A percentile compares a stretch with the other conserved stretches of the same genome.
These are phyloP conservation scores for Clarias fuscus DNA, from an alignment of 2,797 vertebrate genomes.

Conservation along the genomic window DNA sequence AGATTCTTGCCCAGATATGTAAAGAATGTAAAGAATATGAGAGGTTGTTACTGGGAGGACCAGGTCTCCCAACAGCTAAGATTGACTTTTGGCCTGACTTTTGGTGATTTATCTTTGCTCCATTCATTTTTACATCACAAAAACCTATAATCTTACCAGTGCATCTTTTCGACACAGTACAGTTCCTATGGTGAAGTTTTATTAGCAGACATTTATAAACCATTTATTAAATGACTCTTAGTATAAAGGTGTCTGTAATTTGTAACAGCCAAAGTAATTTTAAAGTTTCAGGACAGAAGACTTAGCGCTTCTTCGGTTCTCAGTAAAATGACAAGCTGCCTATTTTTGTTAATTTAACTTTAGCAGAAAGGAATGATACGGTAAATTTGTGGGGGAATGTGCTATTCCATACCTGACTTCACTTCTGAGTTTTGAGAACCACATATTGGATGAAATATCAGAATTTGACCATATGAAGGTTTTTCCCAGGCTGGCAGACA, in stretches of 20 bases:
- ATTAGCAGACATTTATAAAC: neutral
- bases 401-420: neutral
- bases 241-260: neutral
- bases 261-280: neutral
- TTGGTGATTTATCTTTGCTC: neutral
- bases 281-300: neutral
- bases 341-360: neutral
- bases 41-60: neutral
- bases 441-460: neutral
- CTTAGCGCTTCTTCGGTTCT: neutral
- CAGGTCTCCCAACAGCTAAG: neutral
- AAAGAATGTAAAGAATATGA: neutral
- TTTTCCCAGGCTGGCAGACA: neutral
- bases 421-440: neutral
- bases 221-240: neutral
- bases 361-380: neutral
- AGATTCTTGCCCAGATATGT: neutral
- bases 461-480: neutral
- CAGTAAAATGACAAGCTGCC: neutral
- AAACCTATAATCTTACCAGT: neutral
- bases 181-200: neutral
- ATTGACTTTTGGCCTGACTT: neutral
- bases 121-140: neutral
- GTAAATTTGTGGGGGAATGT: neutral
- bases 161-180: neutral